These are phyloP conservation scores for Pseudomyrmex concolor DNA, from an alignment of 1,140 invertebrate species.

Conservation along the genomic window DNA sequence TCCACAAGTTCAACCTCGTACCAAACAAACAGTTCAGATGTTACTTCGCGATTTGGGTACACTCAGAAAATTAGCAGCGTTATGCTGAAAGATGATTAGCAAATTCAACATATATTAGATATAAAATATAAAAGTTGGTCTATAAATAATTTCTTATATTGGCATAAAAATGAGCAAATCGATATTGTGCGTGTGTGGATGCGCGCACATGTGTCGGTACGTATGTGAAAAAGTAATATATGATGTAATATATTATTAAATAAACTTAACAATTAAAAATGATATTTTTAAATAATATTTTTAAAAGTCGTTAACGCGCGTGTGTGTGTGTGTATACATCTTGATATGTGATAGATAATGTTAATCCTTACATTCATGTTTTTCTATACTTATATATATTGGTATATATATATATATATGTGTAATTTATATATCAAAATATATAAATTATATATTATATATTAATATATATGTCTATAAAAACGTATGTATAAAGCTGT, in stretches of 20 bases:
- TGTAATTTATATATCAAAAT: no score
- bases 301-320: neutral
- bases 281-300: neutral
- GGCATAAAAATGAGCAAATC: no score
- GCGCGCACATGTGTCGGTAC: no score
- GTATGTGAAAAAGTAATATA: no score
- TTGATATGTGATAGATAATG: neutral
- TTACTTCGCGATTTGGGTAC: conserved; percentile 86
- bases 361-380: neutral
- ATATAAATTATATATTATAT: neutral
- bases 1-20: conserved; percentile 81
- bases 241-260: no score
- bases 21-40: conserved; percentile 86
- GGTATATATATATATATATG: neutral
- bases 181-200: no score
- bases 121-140: conserved; percentile 6
- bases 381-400: neutral
- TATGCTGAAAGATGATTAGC: conserved; percentile 74
- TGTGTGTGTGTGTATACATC: neutral
- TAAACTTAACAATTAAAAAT: neutral
- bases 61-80: conserved; percentile 84
- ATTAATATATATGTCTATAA: no score
- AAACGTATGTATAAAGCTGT: no score
- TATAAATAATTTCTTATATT: neutral
- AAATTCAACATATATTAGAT: conserved; percentile 5